Base-by-base conservation (phyloP, 2,797 vertebrate genomes). In the Ficedula albicollis region DNA sequence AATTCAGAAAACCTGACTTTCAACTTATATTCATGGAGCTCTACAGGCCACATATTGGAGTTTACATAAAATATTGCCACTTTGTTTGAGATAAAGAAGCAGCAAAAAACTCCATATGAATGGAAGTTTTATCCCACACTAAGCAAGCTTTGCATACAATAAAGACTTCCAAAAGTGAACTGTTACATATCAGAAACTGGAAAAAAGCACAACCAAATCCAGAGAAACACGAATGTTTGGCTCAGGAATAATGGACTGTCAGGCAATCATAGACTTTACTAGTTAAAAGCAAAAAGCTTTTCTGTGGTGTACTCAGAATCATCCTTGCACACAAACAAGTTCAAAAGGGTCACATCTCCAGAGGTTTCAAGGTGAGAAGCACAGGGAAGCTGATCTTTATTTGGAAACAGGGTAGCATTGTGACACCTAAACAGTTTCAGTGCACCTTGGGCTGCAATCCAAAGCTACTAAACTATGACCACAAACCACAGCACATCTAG, bases 401-500 rank as follows among this genome's bases (percentile, higher is more conserved):
- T 87, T 87, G 60, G 89, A 86, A 93, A 84, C 67, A 94, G 67
- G 38, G 60, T 15, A 68, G 22, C 39, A 11, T 95, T 96, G 44
- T 91, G 86, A 93, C 95, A 91, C 77, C n/a, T 72, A 18, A 85
- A 51, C 49, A 32, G 22, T 39, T 92, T 86, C 72, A 75, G 4
- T 77, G 63, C 55, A 70, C 80, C 67, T 73, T 36, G 48, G 87
- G 85, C 85, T 80, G 29, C 64, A 87, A 94, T 74, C 60, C 80
- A 94, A 94, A 85, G 8, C 39, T 86, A 68, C 84, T 84, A 63
- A 95, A 96, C 49, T 56, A 63, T 30, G 75, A 82, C 60, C 91
- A 95, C 67, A 95, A 84, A 73, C 68, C 81, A 29, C 69, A 79
- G 79, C 75, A 80, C 38, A 95, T 90, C 38, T 18, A 85, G 77